Evolutionary conservation across 2,888 invertebrate species (phyloP).

Genomic region (Meganola albula): DNA sequence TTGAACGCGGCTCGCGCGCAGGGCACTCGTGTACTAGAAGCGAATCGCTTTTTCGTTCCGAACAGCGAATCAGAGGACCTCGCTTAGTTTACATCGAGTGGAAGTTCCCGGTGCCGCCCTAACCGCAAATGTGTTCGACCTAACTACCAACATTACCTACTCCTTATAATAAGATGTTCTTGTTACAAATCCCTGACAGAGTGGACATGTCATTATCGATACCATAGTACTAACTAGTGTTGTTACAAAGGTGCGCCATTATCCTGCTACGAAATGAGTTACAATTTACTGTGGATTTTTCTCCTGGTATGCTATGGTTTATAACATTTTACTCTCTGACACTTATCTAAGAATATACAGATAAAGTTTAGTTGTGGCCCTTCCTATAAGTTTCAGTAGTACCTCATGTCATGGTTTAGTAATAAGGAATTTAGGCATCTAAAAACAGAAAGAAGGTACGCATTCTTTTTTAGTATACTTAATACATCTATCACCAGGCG

Average conservation of each 20-base stretch:
- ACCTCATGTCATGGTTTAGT: too few species aligned
- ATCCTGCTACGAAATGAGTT: conserved; percentile 62
- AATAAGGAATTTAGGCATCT: too few species aligned
- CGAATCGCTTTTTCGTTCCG: conserved; percentile 56
- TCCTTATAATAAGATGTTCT: conserved; percentile 47
- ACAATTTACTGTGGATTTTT: conserved; percentile 59
- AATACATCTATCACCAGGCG: too few species aligned
- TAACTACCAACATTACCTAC: conserved; percentile 16
- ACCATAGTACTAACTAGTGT: conserved; percentile 57
- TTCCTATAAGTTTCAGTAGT: too few species aligned
- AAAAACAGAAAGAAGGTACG: too few species aligned
- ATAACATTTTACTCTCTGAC: too few species aligned
- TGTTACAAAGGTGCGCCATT: conserved; percentile 39
- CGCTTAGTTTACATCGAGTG: conserved; percentile 63
- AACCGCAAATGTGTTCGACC: conserved; percentile 24
- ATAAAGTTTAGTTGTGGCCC: too few species aligned
- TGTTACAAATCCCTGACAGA: conserved; percentile 51
- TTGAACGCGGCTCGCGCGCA: conserved; percentile 66
- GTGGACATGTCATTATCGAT: conserved; percentile 73
- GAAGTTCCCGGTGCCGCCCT: conserved; percentile 42
- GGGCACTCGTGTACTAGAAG: conserved; percentile 73
- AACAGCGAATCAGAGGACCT: conserved; percentile 52
- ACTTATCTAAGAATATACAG: too few species aligned
- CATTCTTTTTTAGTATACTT: too few species aligned
- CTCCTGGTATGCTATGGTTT: conserved; percentile 53